Evolutionary conservation across 2,888 invertebrate genomes (phyloP), one percentile per base, ranked within the genome.

Genomic region (Stomorhina lunata): DNA sequence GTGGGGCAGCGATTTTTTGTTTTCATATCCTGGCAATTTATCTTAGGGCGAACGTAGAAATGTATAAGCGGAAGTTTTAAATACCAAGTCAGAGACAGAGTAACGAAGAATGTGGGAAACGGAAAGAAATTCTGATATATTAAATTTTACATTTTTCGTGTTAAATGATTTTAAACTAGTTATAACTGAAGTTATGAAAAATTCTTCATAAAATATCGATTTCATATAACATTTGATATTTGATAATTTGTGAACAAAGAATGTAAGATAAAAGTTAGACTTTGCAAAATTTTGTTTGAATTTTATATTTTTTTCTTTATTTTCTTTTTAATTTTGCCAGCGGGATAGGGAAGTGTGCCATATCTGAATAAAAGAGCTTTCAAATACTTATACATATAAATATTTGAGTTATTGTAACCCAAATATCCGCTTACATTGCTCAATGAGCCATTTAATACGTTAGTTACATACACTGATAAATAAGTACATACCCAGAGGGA

Each of bases 371-470:
- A 32, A 32, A 6, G 32, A 6, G 5, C 48, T 22, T 10, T 9
- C 10, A 17, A 0, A 7, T 17, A 7, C 17, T 17, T 43, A 2
- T 43, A 12, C 17, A 66, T 22, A 37, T 37, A 48, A 43, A 65
- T 22, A 78, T 65, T 69, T 78, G 48, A 63, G 55, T 68, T 81
- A 81, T 73, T 32, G 61, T 22, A 40, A 40, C 63, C 48, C 48
- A 68, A 69, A 78, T 73, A 69, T 78, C 63, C 77, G 77, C 81
- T 78, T 73, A 81, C 73, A 65, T 73, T 81, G 73, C 73, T 73
- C 78, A 78, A 78, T 78, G 73, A 78, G 57, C 73, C 78, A 78
- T 73, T 78, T 65, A 65, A 73, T 65, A 59, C 40, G 32, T 77
- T 79, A 50, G 66, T 40, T 68, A 76, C 32, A 73, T 40, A 69